Conservation (phyloP, 2,888 invertebrate genomes). For the Diloba caeruleocephala region DNA sequence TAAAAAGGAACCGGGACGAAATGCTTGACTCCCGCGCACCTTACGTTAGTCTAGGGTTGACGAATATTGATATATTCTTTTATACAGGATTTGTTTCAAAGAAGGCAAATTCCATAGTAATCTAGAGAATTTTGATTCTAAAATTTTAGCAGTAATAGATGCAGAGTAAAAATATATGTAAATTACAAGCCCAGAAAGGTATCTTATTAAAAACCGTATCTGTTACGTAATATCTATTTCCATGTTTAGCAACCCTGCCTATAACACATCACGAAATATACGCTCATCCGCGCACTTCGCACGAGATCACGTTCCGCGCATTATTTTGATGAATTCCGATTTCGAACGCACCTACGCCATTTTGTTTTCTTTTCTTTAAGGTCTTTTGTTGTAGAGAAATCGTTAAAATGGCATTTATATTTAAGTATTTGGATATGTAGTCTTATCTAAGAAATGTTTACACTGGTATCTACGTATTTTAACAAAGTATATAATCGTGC, state of each 20-base stretch:
- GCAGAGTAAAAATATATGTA: no score
- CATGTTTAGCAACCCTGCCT: slow-evolving; percentile 45
- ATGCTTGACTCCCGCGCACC: slow-evolving; percentile 66
- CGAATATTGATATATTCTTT: slow-evolving; percentile 47
- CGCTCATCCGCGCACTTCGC: slow-evolving; percentile 77
- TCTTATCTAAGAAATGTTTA: no score
- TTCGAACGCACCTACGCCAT: slow-evolving; percentile 63
- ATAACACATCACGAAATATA: slow-evolving; percentile 75
- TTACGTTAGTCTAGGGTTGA: slow-evolving; percentile 59
- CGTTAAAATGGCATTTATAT: slow-evolving; percentile 44
- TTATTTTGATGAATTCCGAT: slow-evolving; percentile 82
- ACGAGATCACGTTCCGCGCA: slow-evolving; percentile 82
- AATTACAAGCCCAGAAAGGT: no score
- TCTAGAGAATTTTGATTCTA: no score
- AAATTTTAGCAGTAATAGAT: no score
- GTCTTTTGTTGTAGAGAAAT: slow-evolving; percentile 49
- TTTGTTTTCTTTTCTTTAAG: slow-evolving; percentile 59
- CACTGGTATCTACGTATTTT: no score
- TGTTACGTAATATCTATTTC: not conserved
- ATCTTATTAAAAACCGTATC: no score
- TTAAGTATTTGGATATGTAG: slow-evolving; percentile 16
- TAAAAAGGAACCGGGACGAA: slow-evolving; percentile 63
- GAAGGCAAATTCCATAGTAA: not conserved
- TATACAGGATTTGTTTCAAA: no score
- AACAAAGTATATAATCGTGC: no score